Evolutionary conservation across 2,888 invertebrate genomes (phyloP).

Genomic region (Eurytoma adleriae): DNA sequence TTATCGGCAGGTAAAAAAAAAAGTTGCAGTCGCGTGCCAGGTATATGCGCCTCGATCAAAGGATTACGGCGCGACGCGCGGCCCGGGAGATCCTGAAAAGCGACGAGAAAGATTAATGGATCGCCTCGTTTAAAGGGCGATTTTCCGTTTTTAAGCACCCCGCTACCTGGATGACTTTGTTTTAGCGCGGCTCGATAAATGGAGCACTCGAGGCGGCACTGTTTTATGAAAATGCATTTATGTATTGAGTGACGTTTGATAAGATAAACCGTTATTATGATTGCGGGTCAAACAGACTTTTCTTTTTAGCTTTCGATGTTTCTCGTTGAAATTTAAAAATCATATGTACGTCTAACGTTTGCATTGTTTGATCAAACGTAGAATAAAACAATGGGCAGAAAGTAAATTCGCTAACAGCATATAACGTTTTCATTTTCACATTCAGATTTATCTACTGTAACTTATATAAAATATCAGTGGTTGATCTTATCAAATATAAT

Average conservation of each 20-base stretch:
- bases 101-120: conserved; percentile 42
- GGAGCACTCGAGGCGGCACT: not conserved
- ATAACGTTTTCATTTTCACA: no score
- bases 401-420: no score
- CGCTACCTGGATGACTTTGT: not conserved
- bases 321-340: no score
- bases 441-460: no score
- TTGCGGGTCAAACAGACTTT: no score
- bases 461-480: no score
- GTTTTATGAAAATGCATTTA: not conserved
- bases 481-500: no score
- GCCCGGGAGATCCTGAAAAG: not conserved
- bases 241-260: not conserved
- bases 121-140: conserved; percentile 7
- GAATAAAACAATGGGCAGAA: no score
- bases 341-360: no score
- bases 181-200: conserved; percentile 18
- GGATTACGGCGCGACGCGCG: conserved; percentile 7
- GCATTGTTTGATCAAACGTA: no score
- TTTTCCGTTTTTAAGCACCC: conserved; percentile 8
- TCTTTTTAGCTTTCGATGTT: no score
- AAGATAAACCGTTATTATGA: no score
- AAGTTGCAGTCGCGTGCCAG: not conserved
- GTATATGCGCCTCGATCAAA: conserved; percentile 28
- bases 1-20: conserved; percentile 35